These are phyloP conservation scores for Myotis myotis DNA, from an alignment of 2,797 vertebrate species.

Conservation along the genomic window DNA sequence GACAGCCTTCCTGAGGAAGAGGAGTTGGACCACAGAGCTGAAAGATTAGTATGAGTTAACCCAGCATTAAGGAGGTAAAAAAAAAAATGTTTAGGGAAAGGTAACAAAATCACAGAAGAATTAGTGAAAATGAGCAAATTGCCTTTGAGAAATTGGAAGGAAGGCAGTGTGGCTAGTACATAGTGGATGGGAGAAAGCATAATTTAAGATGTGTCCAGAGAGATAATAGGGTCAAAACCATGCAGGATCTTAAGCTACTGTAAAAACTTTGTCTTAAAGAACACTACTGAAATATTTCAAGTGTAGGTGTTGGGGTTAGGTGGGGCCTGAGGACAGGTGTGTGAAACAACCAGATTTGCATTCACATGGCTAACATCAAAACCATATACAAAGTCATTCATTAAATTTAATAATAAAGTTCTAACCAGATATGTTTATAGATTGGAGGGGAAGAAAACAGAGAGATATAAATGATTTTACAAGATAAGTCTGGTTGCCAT, in stretches of 20 bases:
- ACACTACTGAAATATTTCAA: neutral
- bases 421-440: neutral
- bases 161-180: neutral
- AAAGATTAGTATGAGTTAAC: neutral
- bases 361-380: neutral
- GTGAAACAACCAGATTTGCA: neutral
- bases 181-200: neutral
- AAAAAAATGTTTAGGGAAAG: neutral
- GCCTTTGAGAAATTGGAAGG: neutral
- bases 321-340: neutral
- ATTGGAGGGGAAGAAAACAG: neutral
- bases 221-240: neutral
- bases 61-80: neutral
- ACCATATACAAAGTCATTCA: neutral
- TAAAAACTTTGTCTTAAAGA: neutral
- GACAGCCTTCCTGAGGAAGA: neutral
- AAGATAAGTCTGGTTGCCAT: accelerated
- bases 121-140: neutral
- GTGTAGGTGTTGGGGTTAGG: neutral
- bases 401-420: neutral
- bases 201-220: neutral
- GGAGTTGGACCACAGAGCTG: neutral
- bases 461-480: neutral
- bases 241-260: neutral
- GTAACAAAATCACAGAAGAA: neutral